phyloP scores from a whole-genome alignment of 2,888 invertebrate genomes.

The Heliconius ismenius region DNA sequence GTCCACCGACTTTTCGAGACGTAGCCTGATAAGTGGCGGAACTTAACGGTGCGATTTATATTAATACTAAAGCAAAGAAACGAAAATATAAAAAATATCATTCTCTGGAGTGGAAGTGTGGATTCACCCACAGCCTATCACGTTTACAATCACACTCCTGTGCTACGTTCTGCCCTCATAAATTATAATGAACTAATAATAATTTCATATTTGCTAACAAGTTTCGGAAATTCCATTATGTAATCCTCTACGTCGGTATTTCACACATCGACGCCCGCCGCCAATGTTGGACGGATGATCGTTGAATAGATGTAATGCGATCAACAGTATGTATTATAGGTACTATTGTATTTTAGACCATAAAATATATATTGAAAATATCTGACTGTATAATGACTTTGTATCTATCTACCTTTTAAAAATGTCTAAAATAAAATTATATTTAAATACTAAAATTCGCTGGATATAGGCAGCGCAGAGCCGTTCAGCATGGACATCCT shows the following conservation, averaged over 20 bases:
- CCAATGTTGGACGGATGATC: background rate
- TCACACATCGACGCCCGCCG: background rate
- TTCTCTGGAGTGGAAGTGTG: background rate
- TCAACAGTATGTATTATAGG: background rate
- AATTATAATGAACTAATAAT: background rate
- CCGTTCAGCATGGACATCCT: too few species aligned
- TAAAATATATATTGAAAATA: background rate
- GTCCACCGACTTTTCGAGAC: too few species aligned
- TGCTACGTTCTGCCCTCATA: background rate
- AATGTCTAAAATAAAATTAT: too few species aligned
- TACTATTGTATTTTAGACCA: background rate
- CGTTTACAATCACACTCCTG: too few species aligned
- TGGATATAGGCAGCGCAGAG: too few species aligned
- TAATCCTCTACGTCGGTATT: conserved; percentile 1
- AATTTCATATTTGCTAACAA: background rate
- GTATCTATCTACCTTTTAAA: too few species aligned
- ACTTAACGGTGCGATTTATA: too few species aligned
- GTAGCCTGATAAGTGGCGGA: too few species aligned
- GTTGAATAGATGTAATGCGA: background rate
- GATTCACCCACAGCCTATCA: background rate
- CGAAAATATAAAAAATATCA: too few species aligned
- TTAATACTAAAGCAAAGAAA: too few species aligned
- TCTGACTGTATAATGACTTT: background rate
- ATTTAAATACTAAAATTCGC: too few species aligned
- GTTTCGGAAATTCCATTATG: conserved; percentile 2